A percentile compares a stretch with the other conserved stretches of the same genome.
These are phyloP conservation scores for Triops cancriformis DNA, from an alignment of 1,140 invertebrate genomes.

Conservation along the genomic window DNA sequence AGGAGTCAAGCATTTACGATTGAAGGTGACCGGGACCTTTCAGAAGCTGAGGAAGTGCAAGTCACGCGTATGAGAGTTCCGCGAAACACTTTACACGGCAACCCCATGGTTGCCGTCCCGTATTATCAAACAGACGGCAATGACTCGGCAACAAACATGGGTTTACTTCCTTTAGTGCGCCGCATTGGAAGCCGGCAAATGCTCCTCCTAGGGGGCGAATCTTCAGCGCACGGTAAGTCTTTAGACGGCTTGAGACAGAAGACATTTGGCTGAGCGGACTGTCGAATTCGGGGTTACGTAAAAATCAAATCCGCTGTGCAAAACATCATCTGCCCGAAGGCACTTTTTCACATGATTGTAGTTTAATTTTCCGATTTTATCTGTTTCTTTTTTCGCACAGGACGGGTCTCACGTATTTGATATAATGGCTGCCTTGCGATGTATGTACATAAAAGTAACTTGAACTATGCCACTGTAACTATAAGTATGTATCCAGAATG, in stretches of 20 bases:
- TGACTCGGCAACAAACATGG: constrained; percentile 10
- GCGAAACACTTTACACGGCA: neutral
- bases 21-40: constrained; percentile 25
- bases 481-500: no score
- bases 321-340: no score
- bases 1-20: neutral
- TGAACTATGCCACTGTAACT: no score
- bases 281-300: no score
- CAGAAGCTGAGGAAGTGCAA: constrained; percentile 19
- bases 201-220: constrained; percentile 25
- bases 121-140: constrained; percentile 15
- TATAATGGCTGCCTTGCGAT: neutral
- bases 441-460: neutral
- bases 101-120: neutral
- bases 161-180: constrained; percentile 17
- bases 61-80: constrained; percentile 1
- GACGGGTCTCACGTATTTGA: neutral
- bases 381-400: neutral
- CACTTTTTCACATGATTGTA: no score
- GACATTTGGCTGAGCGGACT: no score
- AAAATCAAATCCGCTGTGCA: no score
- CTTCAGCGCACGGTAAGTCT: constrained; percentile 23
- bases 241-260: no score
- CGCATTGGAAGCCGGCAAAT: constrained; percentile 25
- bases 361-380: neutral